A percentile compares a stretch with the other conserved stretches of the same genome.
phyloP scores from a whole-genome alignment of 2,888 invertebrate species.

The Hyposoter dolosus region DNA sequence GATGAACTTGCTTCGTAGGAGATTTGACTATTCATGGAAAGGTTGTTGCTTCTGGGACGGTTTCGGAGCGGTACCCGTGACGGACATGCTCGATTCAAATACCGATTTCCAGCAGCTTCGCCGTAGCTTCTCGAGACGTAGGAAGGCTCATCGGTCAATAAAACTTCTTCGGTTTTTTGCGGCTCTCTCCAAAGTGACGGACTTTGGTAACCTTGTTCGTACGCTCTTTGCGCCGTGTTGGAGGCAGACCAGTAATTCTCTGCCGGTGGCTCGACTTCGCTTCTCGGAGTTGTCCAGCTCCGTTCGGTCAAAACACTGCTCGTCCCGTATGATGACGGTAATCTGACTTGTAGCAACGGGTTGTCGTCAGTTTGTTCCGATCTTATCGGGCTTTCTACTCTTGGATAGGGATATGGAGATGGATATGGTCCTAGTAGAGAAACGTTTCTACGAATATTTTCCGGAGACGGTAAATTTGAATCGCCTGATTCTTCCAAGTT shows the following conservation, averaged over 20 bases:
- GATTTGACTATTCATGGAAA: not conserved
- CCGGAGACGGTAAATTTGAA: slow-evolving; percentile 4
- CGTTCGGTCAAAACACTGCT: no score
- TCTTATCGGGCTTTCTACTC: no score
- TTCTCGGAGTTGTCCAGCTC: no score
- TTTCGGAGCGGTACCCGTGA: not conserved
- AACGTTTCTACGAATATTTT: slow-evolving; percentile 47
- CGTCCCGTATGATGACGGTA: no score
- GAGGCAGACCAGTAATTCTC: no score
- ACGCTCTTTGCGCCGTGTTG: no score
- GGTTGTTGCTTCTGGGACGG: not conserved
- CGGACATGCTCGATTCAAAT: slow-evolving; percentile 40
- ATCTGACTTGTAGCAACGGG: no score
- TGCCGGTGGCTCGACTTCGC: no score
- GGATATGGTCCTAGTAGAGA: no score
- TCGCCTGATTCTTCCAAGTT: not conserved
- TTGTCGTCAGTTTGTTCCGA: no score
- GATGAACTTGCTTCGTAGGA: not conserved
- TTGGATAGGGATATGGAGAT: no score
- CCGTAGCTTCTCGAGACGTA: slow-evolving; percentile 69
- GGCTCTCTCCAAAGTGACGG: not conserved
- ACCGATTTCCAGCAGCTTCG: slow-evolving; percentile 41
- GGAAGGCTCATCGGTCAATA: slow-evolving; percentile 74
- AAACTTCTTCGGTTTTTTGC: slow-evolving; percentile 73
- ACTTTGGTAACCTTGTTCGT: no score